Conservation (phyloP, 1,140 invertebrate species). For the Cepaea nemoralis region DNA sequence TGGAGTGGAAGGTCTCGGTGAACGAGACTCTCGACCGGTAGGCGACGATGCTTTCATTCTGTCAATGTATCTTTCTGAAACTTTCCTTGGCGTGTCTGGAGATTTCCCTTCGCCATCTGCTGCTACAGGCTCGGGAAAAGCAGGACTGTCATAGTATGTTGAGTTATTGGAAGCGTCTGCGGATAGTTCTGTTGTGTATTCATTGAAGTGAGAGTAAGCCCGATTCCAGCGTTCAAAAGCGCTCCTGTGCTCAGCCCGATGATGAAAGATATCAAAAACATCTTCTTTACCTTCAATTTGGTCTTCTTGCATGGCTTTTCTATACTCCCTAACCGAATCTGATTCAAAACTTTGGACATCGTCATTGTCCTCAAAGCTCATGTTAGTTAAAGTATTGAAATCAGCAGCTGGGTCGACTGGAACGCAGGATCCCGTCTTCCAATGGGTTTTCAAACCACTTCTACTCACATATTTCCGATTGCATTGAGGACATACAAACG, state of each 20-base stretch:
- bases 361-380: conserved; percentile 42
- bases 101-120: neutral
- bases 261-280: neutral
- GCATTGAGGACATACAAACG: conserved; percentile 95
- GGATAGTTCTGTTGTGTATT: neutral
- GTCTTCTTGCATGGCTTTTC: neutral
- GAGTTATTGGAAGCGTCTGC: neutral
- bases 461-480: conserved; percentile 97
- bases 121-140: neutral
- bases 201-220: neutral
- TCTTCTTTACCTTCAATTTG: neutral
- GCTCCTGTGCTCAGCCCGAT: neutral
- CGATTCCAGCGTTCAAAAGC: neutral
- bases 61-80: neutral
- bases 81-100: conserved; percentile 4
- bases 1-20: neutral
- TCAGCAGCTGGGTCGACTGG: conserved; percentile 58
- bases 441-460: conserved; percentile 82
- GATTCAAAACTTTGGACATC: conserved; percentile 36
- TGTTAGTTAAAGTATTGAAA: conserved; percentile 58
- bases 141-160: neutral
- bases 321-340: neutral
- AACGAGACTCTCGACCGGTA: neutral
- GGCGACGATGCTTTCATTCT: neutral
- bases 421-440: conserved; percentile 69